Base-by-base conservation (phyloP, 2,888 invertebrate species). In the Nesidiocoris tenuis region DNA sequence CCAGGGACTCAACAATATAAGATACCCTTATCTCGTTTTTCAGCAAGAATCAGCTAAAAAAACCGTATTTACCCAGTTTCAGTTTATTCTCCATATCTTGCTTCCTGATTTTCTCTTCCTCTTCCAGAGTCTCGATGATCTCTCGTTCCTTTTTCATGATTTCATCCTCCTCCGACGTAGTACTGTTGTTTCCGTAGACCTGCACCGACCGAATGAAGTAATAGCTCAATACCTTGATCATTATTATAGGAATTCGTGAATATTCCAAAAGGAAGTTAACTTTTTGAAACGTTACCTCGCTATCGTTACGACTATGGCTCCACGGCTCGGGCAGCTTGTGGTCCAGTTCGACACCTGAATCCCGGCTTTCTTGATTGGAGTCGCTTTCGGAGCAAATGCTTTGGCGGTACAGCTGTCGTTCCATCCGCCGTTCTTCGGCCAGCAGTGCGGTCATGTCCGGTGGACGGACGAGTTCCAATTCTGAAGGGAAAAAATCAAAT, bases 371-470 rank as follows among this genome's bases (percentile, higher is more conserved):
- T 79, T 84, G 84, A 78, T 84, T 84, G 54, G 85, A 85, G 78
- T 85, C 85, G 70, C 90, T 81, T 90, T 81, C 91, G 81, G 90
- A 90, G 21, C 90, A 88, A 54, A 89, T 83, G 0, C 89, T 89
- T 82, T 90, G 92, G 81, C 90, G 90, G 82, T 92, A 92, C 71
- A 92, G 84, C 78, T 92, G 88, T 81, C 90, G 90, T 82, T 93
- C 92, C 75, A 92, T 87, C 74, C 92, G 89, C 3, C 91, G 88
- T 83, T 94, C 93, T 81, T 90, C 91, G 82, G 92, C 91, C n/a
- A 93, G 85, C 83, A 93, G 89, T 24, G 90, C 89, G 16, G 90
- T 91, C 86, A 93, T 91, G 82, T 93, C 93, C 3, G 93, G 93
- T 18, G 93, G 90, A 71, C 91, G 91, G 5, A 88, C 88, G 59